Conservation (phyloP, 2,113 vertebrate genomes). For the Sitta europaea region DNA sequence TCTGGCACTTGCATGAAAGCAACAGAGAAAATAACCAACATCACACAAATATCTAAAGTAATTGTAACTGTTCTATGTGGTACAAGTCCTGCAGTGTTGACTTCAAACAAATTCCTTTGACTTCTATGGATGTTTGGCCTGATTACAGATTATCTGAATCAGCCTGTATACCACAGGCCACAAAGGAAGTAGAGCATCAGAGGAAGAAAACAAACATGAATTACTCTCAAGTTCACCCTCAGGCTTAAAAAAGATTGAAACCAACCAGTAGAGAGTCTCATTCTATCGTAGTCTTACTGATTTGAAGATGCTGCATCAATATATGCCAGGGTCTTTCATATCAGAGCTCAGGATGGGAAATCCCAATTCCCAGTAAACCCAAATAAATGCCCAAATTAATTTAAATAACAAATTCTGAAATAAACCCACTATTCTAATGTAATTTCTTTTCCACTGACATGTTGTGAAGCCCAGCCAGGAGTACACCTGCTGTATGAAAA, state of each 20-base stretch:
- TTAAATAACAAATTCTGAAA: neutral
- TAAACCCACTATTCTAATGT: neutral
- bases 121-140: neutral
- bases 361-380: neutral
- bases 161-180: neutral
- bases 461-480: neutral
- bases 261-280: neutral
- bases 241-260: neutral
- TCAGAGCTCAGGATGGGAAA: neutral
- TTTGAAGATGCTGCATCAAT: neutral
- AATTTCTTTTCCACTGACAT: neutral
- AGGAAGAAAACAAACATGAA: neutral
- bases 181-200: neutral
- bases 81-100: neutral
- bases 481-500: neutral
- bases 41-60: neutral
- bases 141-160: neutral
- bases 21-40: neutral
- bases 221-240: neutral
- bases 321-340: neutral
- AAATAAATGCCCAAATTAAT: constrained; percentile 40
- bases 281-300: neutral
- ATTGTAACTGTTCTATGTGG: neutral
- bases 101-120: neutral
- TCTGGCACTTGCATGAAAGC: neutral